Percentiles rank a stretch among this genome's conserved stretches.
Conservation (phyloP, 2,797 vertebrate genomes). For the Siniperca scherzeri region DNA sequence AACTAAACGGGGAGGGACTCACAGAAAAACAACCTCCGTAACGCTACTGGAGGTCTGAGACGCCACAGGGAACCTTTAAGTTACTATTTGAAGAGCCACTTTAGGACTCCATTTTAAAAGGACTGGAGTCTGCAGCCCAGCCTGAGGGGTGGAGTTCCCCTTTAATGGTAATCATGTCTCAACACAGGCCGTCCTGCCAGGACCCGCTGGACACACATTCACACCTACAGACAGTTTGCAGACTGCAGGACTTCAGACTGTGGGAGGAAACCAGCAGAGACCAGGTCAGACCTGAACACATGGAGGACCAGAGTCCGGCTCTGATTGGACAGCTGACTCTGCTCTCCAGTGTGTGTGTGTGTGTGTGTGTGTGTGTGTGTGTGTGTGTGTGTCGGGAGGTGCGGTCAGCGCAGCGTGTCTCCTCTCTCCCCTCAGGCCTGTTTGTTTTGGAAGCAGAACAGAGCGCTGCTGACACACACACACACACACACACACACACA, state of each 20-base stretch:
- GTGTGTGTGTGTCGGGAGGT: conserved; percentile 43
- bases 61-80: too few species aligned
- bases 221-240: too few species aligned
- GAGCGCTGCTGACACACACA: conserved; percentile 20
- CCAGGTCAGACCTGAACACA: not conserved
- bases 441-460: conserved; percentile 68
- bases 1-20: too few species aligned
- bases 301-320: not conserved
- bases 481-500: conserved; percentile 9
- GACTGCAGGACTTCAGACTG: too few species aligned
- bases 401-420: conserved; percentile 67
- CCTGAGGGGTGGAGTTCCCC: not conserved
- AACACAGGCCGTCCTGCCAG: not conserved
- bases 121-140: too few species aligned
- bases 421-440: conserved; percentile 66
- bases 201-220: not conserved
- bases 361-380: conserved; percentile 35
- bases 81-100: too few species aligned
- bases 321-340: not conserved
- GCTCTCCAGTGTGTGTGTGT: conserved; percentile 11
- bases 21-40: too few species aligned
- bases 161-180: not conserved
- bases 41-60: too few species aligned
- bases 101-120: too few species aligned
- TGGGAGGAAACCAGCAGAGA: not conserved